Evolutionary conservation across 2,888 invertebrate genomes (phyloP).

Genomic region (Clepsis dumicolana): DNA sequence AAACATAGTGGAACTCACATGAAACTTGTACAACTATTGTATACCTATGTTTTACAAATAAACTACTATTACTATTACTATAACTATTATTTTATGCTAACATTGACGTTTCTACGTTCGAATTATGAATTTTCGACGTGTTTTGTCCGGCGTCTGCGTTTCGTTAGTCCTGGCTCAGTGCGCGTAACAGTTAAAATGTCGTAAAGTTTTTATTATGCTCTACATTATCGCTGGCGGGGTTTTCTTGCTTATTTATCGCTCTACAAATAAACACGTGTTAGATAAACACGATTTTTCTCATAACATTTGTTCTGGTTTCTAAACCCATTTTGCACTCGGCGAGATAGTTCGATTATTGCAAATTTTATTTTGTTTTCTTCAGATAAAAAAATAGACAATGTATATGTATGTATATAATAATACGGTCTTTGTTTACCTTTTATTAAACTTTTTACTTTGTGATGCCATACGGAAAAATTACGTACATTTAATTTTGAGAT

Average conservation of each 20-base stretch:
- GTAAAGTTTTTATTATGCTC: conserved; percentile 37
- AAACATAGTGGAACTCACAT: no score
- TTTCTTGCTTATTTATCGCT: conserved; percentile 33
- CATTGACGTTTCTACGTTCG: neutral
- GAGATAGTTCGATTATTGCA: neutral
- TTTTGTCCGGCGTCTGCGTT: conserved; percentile 20
- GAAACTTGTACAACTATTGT: no score
- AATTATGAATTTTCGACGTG: neutral
- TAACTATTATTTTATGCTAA: neutral
- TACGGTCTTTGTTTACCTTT: no score
- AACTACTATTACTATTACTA: no score
- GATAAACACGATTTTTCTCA: conserved; percentile 22
- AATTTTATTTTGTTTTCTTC: neutral
- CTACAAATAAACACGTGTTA: conserved; percentile 28
- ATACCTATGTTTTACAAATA: no score
- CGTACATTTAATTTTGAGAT: no score
- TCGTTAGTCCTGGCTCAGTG: conserved; percentile 4
- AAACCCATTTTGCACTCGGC: neutral
- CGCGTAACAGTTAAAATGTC: conserved; percentile 20
- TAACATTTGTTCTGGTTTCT: conserved; percentile 18
- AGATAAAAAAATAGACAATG: neutral
- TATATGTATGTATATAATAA: no score
- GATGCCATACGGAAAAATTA: no score
- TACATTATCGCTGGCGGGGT: conserved; percentile 21
- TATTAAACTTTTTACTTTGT: no score